These are phyloP conservation scores for Brachypteracias leptosomus DNA, from an alignment of 2,113 vertebrate genomes.

Conservation along the genomic window DNA sequence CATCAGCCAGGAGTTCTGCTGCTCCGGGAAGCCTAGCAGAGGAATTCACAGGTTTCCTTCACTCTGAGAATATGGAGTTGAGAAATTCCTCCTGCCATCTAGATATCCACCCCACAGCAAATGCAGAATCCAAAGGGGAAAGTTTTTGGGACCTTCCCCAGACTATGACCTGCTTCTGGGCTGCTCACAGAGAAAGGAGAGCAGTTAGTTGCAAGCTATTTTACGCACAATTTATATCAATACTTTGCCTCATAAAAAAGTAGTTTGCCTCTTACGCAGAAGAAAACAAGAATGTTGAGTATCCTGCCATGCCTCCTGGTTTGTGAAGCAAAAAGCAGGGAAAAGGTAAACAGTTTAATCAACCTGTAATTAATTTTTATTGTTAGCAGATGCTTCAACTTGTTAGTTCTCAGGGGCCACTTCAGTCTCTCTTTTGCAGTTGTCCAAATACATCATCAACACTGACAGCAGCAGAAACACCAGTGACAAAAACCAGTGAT, in stretches of 20 bases:
- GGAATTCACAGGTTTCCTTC: not conserved
- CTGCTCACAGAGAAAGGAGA: not conserved
- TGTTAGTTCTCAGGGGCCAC: not conserved
- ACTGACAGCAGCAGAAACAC: not conserved
- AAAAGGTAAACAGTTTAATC: constrained; percentile 33
- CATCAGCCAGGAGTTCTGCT: not conserved
- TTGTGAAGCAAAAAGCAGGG: not conserved
- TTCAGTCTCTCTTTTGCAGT: not conserved
- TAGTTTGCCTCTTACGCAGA: not conserved
- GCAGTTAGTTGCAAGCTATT: not conserved
- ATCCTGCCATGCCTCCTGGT: not conserved
- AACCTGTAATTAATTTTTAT: constrained; percentile 25
- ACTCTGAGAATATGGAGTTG: not conserved
- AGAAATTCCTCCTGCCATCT: not conserved
- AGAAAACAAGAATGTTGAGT: not conserved
- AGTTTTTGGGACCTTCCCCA: not conserved
- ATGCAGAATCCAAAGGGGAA: not conserved
- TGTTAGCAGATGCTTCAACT: constrained; percentile 49
- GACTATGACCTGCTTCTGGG: not conserved
- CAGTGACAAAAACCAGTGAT: not conserved
- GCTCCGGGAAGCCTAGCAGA: not conserved
- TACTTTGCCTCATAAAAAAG: not conserved
- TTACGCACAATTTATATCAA: not conserved
- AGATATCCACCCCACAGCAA: not conserved
- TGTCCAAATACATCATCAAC: not conserved